These are phyloP conservation scores for Cygnus atratus DNA, from an alignment of 2,113 vertebrate species.

Conservation along the genomic window DNA sequence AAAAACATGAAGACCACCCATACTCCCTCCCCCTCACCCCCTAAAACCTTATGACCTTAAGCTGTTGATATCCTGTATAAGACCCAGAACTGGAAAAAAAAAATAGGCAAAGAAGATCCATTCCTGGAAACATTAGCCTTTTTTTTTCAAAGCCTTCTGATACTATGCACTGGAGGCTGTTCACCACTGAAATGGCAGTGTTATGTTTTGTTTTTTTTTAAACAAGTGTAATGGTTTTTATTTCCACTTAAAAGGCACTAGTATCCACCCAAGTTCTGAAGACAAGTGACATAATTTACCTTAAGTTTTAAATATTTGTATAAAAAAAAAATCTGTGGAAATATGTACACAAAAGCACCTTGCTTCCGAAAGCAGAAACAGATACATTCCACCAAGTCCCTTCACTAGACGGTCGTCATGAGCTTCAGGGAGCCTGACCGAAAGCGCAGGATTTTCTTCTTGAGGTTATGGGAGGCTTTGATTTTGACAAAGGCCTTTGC, in stretches of 20 bases:
- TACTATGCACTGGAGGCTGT: slow-evolving; percentile 36
- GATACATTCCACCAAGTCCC: background rate
- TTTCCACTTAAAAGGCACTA: slow-evolving; percentile 76
- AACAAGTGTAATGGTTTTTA: slow-evolving; percentile 58
- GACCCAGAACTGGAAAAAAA: slow-evolving; percentile 41
- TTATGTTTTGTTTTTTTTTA: background rate
- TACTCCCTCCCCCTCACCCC: background rate
- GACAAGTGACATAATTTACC: slow-evolving; percentile 70
- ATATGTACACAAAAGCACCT: slow-evolving; percentile 67
- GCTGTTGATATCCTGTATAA: background rate
- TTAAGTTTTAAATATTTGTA: slow-evolving; percentile 75
- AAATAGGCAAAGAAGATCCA: background rate
- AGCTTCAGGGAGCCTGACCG: slow-evolving; percentile 92
- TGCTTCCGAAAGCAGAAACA: background rate
- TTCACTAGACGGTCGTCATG: slow-evolving; percentile 92
- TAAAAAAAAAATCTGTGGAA: slow-evolving; percentile 46
- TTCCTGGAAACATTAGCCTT: background rate
- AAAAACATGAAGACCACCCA: slow-evolving; percentile 5
- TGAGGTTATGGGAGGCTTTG: slow-evolving; percentile 94
- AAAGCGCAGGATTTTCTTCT: slow-evolving; percentile 95
- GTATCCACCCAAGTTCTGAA: slow-evolving; percentile 64
- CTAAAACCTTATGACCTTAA: background rate
- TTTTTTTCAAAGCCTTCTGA: slow-evolving; percentile 30
- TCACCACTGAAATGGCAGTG: slow-evolving; percentile 60
- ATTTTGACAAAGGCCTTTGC: slow-evolving; percentile 90